Base-by-base conservation (phyloP, 2,888 invertebrate species). In the Yponomeuta plumbellus region DNA sequence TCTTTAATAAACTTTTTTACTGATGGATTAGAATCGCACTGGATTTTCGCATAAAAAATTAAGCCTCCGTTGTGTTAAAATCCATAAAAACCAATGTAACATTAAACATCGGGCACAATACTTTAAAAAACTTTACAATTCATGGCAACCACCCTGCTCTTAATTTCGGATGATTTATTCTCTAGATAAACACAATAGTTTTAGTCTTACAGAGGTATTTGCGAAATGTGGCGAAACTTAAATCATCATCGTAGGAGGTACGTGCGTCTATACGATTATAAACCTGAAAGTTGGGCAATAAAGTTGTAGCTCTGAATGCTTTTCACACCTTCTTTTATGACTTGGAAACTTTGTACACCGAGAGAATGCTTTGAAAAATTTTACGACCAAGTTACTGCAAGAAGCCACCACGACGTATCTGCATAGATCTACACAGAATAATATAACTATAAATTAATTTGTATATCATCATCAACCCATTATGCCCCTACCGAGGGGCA, bases 81-180 rank as follows among this genome's bases (percentile, higher is more conserved):
- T n/a, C n/a, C n/a, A n/a, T n/a, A n/a, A n/a, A n/a, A n/a, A n/a
- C n/a, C n/a, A n/a, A n/a, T n/a, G n/a, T n/a, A n/a, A n/a, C n/a
- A n/a, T n/a, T n/a, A n/a, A n/a, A n/a, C n/a, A n/a, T n/a, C n/a
- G n/a, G 34, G 34, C 5, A 26, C 26, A 26, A 5, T 26, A 6
- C 34, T 8, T 34, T 5, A 26, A 34, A 1, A 3, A 52, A 17
- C 17, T 17, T 2, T 17, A 52, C 44, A 52, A 52, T 17, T 52
- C 44, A 52, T 52, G 44, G 44, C 17, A 52, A 52, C 44, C 44
- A 21, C 1, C 11, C 11, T 62, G 62, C 26, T 70, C 70, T 67
- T 67, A 69, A 70, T 66, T 71, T 58, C 21, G 59, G 40, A 22
- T 59, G 65, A 66, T 66, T 66, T 66, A 67, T 62, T 69, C 66